Evolutionary conservation across 1,140 invertebrate species (phyloP).

Genomic region (Uloborus diversus): DNA sequence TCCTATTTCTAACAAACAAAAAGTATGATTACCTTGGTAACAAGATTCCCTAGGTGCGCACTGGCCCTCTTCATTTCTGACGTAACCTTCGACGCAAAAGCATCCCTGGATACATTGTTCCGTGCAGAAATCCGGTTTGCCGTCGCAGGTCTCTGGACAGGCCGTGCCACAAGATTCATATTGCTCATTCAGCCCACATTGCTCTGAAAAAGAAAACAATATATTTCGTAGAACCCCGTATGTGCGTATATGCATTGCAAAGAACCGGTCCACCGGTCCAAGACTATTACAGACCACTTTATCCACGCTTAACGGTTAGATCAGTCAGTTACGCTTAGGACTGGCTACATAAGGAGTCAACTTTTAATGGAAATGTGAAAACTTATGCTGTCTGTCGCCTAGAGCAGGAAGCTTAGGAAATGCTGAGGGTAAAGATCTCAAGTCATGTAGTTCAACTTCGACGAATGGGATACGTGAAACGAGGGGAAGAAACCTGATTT

Average conservation of each 20-base stretch:
- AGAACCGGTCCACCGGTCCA: too few relatives aligned
- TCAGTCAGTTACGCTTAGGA: too few relatives aligned
- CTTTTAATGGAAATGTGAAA: background rate
- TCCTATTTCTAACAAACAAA: too few relatives aligned
- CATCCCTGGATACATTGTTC: constrained; percentile 4
- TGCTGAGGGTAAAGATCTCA: too few relatives aligned
- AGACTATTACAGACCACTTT: too few relatives aligned
- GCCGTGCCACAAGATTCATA: constrained; percentile 16
- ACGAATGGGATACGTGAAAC: too few relatives aligned
- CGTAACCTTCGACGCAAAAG: constrained; percentile 23
- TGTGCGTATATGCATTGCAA: background rate
- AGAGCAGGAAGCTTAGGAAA: too few relatives aligned
- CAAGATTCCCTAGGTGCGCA: constrained; percentile 1
- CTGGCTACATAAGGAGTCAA: too few relatives aligned
- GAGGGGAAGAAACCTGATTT: too few relatives aligned
- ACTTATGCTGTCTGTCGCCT: background rate
- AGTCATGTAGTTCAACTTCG: too few relatives aligned
- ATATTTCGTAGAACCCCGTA: background rate
- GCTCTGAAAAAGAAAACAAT: background rate
- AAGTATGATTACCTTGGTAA: background rate
- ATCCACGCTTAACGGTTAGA: too few relatives aligned
- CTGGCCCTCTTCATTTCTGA: background rate
- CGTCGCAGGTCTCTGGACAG: background rate
- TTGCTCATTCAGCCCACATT: constrained; percentile 5
- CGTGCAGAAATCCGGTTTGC: background rate